phyloP scores from a whole-genome alignment of 1,140 invertebrate genomes.

The Orius insidiosus region DNA sequence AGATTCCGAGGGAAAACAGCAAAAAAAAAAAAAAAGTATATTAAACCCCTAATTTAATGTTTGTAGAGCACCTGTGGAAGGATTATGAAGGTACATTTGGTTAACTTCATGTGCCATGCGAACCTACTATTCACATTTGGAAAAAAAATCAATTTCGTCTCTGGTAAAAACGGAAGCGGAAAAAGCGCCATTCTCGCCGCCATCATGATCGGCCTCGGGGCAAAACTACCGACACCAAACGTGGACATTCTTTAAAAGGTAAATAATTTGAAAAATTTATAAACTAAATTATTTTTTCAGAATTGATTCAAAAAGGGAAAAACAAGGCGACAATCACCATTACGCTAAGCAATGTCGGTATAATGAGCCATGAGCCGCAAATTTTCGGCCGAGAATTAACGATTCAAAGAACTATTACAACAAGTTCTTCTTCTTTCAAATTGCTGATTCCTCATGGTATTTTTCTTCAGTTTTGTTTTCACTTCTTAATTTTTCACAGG shows the following conservation, averaged over 20 bases:
- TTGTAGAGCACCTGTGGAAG: conserved; percentile 37
- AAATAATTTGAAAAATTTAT: too few species aligned
- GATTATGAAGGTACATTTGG: conserved; percentile 51
- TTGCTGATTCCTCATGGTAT: conserved; percentile 45
- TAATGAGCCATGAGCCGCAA: conserved; percentile 47
- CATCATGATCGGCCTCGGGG: conserved; percentile 73
- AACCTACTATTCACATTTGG: conserved; percentile 57
- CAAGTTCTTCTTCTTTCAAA: conserved; percentile 42
- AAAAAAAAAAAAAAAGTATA: too few species aligned
- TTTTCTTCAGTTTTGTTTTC: background rate
- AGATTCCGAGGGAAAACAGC: too few species aligned
- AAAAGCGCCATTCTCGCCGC: conserved; percentile 88
- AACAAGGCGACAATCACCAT: conserved; percentile 49
- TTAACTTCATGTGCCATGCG: conserved; percentile 89
- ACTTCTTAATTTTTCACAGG: background rate
- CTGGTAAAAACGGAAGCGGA: conserved; percentile 88
- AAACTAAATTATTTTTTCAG: conserved; percentile 31
- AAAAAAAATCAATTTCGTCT: conserved; percentile 69
- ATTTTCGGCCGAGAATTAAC: conserved; percentile 62
- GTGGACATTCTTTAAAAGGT: conserved; percentile 52
- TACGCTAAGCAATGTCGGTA: conserved; percentile 52
- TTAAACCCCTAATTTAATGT: too few species aligned
- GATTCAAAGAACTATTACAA: conserved; percentile 50
- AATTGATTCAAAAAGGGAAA: conserved; percentile 54
- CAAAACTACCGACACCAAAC: conserved; percentile 54